These are phyloP conservation scores for Troides aeacus DNA, from an alignment of 2,888 invertebrate genomes.

Conservation along the genomic window DNA sequence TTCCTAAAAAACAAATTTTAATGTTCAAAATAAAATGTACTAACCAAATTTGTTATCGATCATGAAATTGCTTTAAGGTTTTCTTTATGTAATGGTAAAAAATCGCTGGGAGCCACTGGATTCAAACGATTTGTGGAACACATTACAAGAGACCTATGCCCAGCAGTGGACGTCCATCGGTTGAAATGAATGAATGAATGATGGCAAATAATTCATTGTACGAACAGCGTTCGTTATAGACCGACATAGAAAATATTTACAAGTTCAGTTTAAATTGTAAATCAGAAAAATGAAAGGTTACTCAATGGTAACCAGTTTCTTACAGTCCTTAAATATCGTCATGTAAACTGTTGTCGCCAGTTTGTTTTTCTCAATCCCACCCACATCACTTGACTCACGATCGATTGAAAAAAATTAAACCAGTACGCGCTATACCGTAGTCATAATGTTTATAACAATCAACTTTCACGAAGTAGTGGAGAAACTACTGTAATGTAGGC, in stretches of 20 bases:
- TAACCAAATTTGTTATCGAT: not conserved
- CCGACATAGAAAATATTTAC: not conserved
- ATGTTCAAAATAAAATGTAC: not conserved
- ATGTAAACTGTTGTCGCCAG: not conserved
- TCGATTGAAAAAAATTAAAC: constrained; percentile 35
- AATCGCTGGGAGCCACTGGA: too few relatives aligned
- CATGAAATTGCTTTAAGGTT: not conserved
- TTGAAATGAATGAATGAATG: too few relatives aligned
- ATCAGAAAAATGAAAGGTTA: constrained; percentile 8
- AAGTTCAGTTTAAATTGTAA: not conserved
- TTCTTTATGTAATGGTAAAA: not conserved
- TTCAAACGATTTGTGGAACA: too few relatives aligned
- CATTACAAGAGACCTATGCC: too few relatives aligned
- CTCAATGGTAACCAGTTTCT: constrained; percentile 10
- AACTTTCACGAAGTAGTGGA: constrained; percentile 42
- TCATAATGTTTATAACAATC: constrained; percentile 36
- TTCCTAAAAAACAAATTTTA: not conserved
- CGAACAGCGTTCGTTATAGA: not conserved
- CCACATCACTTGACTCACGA: constrained; percentile 47
- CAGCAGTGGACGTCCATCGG: too few relatives aligned
- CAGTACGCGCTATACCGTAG: constrained; percentile 36
- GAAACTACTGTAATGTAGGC: constrained; percentile 3
- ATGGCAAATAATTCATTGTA: not conserved
- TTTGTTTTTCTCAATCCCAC: constrained; percentile 16
- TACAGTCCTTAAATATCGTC: constrained; percentile 11